Evolutionary conservation across 2,888 invertebrate genomes (phyloP).

Genomic region (Xylocampa areola): DNA sequence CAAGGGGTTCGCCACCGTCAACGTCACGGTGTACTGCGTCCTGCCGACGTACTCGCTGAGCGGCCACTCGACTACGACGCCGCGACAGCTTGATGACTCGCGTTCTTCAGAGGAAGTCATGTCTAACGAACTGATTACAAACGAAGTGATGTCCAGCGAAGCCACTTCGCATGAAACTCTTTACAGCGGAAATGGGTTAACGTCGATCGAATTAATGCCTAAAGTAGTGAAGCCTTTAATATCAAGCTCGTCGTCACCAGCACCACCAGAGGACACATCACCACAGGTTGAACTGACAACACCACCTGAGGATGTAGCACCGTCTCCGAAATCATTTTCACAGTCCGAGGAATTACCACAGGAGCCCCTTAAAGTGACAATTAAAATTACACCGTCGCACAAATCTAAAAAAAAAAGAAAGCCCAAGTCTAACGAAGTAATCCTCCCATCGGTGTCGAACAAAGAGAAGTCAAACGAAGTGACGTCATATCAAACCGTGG

Average conservation of each 20-base stretch:
- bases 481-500: not conserved
- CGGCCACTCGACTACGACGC: not conserved
- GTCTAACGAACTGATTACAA: slow-evolving; percentile 18
- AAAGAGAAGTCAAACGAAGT: not conserved
- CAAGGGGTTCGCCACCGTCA: slow-evolving; percentile 23
- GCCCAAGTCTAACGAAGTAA: not conserved
- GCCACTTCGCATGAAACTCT: not conserved
- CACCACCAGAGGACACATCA: not conserved
- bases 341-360: slow-evolving; percentile 4
- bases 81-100: slow-evolving; percentile 9
- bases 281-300: not conserved
- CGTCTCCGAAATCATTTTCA: not conserved
- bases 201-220: slow-evolving; percentile 16
- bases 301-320: slow-evolving; percentile 1
- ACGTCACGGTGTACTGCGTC: slow-evolving; percentile 39
- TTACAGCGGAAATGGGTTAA: not conserved
- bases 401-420: slow-evolving; percentile 1
- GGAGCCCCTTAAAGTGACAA: slow-evolving; percentile 33
- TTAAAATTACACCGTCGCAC: slow-evolving; percentile 22
- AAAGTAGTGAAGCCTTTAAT: slow-evolving; percentile 2
- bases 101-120: slow-evolving; percentile 17
- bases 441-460: slow-evolving; percentile 11
- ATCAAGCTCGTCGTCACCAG: not conserved
- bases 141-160: slow-evolving; percentile 15
- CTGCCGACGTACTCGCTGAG: not conserved